Evolutionary conservation across 2,888 invertebrate species (phyloP), one percentile per base, ranked within the genome.

Genomic region (Gibbula magus): DNA sequence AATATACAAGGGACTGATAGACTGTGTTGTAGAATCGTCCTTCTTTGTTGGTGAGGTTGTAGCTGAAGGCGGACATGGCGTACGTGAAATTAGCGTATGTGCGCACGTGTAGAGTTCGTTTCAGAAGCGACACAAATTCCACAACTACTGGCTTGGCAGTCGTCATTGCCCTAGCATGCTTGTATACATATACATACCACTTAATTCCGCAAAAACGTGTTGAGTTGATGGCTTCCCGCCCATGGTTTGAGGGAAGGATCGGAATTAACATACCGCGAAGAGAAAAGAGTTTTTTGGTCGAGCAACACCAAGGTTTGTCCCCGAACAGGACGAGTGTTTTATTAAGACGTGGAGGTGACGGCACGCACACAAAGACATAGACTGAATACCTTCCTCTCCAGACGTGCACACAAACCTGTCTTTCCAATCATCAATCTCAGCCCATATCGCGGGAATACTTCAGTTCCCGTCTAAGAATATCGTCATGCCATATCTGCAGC

Each of bases 161-260:
- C 32, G 10, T 32, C 70, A 32, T 35, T 70, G 70, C 70, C 70
- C 70, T 35, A 70, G 70, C 70, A 70, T 39, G 70, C 70, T 35
- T 70, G 39, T 70, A 70, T 70, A 70, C 70, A 70, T 70, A 70
- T 70, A 70, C 70, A 70, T 70, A 70, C 70, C 70, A 70, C 70
- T 70, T 70, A 70, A 70, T 70, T 70, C 20, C 70, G 70, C 25
- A 70, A 70, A 70, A 70, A 70, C 70, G 70, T 32, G 35, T 32
- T 35, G 70, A 32, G 20, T 20, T 20, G 70, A 39, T 70, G 70
- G 35, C 35, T 35, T 70, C 70, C 70, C 70, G 70, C 70, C 70
- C 70, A 70, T 70, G 70, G 70, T 39, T 70, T 70, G 32, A 70
- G 39, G 70, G 35, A 70, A 67, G 35, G 70, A 70, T 70, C 29